A percentile compares a stretch with the other conserved stretches of the same genome.
phyloP scores from a whole-genome alignment of 2,113 vertebrate species.

The Eubucco bourcierii region DNA sequence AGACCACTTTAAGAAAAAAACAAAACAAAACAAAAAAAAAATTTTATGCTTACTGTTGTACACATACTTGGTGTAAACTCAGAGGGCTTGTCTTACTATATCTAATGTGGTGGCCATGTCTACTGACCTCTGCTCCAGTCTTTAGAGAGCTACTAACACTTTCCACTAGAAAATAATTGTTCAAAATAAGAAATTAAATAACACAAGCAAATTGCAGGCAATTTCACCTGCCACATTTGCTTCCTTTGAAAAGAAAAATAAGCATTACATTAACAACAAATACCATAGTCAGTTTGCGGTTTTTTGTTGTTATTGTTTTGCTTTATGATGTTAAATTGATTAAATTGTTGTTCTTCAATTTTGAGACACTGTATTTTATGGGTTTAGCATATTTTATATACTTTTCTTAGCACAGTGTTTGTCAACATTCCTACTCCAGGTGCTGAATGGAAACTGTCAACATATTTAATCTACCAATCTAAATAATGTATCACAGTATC shows the following conservation, averaged over 20 bases:
- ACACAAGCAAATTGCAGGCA: not conserved
- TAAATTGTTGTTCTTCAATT: not conserved
- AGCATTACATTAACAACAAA: not conserved
- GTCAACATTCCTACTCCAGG: not conserved
- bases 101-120: accelerated
- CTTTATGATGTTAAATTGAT: too few relatives aligned
- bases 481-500: too few relatives aligned
- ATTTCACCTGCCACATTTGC: accelerated
- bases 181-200: not conserved
- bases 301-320: too few relatives aligned
- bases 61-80: not conserved
- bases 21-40: too few relatives aligned
- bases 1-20: not conserved
- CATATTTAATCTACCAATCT: not conserved
- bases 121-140: not conserved
- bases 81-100: not conserved
- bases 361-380: not conserved
- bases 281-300: too few relatives aligned
- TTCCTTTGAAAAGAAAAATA: not conserved
- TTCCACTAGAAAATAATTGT: not conserved
- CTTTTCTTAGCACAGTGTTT: not conserved
- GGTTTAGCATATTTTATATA: not conserved
- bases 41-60: not conserved
- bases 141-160: not conserved
- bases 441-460: not conserved